Conservation (phyloP, 2,888 invertebrate species). For the Nemotelus pantherinus region DNA sequence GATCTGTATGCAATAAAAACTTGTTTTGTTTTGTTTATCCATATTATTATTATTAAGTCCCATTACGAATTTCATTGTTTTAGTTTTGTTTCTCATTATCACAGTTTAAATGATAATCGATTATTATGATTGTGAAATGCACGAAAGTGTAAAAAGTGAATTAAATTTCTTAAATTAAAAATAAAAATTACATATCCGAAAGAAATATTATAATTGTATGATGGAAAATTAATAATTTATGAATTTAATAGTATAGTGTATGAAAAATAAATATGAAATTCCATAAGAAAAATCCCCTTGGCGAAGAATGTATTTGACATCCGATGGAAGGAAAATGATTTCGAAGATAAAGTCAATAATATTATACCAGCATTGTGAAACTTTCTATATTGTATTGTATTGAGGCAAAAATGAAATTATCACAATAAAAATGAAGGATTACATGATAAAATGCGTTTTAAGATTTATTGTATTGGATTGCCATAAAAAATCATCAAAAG, state of each 20-base stretch:
- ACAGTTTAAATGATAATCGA: background rate
- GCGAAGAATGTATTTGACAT: background rate
- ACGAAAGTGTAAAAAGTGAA: background rate
- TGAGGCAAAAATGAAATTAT: slow-evolving; percentile 33
- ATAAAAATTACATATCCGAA: slow-evolving; percentile 41
- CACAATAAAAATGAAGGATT: slow-evolving; percentile 34
- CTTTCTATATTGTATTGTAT: slow-evolving; percentile 42
- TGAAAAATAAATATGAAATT: slow-evolving; percentile 12
- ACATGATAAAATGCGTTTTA: background rate
- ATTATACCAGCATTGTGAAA: slow-evolving; percentile 31
- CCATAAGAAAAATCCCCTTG: background rate
- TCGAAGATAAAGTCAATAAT: slow-evolving; percentile 5
- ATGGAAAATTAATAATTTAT: slow-evolving; percentile 15
- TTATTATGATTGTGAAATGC: slow-evolving; percentile 8
- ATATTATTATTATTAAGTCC: background rate
- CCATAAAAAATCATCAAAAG: background rate
- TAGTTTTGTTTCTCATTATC: slow-evolving; percentile 1
- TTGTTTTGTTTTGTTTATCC: slow-evolving; percentile 20
- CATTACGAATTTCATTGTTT: background rate
- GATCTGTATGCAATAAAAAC: slow-evolving; percentile 2
- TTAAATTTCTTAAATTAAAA: background rate
- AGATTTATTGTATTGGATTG: background rate
- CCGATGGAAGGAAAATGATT: background rate
- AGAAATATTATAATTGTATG: slow-evolving; percentile 29
- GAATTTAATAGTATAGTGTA: slow-evolving; percentile 12